A percentile compares a stretch with the other conserved stretches of the same genome.
Evolutionary conservation across 2,888 invertebrate species (phyloP).

Genomic region (Dynastes maya): DNA sequence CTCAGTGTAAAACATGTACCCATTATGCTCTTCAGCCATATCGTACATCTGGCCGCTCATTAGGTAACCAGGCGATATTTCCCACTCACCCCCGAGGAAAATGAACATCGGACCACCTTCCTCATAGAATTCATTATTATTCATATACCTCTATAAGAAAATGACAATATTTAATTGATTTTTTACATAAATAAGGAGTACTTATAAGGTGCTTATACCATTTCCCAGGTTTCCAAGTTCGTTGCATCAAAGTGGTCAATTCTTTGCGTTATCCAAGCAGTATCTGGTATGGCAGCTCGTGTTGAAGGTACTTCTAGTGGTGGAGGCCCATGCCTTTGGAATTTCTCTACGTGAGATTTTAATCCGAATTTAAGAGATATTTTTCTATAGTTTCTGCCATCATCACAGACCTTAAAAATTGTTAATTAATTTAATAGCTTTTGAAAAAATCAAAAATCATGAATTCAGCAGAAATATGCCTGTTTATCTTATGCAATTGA

Average conservation of each 20-base stretch:
- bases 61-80: constrained; percentile 75
- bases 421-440: background rate
- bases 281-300: background rate
- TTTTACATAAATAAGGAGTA: background rate
- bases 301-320: background rate
- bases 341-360: constrained; percentile 20
- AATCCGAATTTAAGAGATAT: background rate
- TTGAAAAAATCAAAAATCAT: too few relatives aligned
- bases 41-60: constrained; percentile 61
- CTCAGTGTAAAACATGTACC: constrained; percentile 82
- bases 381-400: background rate
- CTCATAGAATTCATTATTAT: constrained; percentile 70
- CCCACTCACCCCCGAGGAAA: constrained; percentile 85
- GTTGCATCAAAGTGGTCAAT: constrained; percentile 74
- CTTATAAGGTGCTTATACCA: constrained; percentile 68
- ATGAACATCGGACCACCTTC: constrained; percentile 77
- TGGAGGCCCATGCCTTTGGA: constrained; percentile 9
- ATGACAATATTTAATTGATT: background rate
- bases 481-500: too few relatives aligned
- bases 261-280: constrained; percentile 63
- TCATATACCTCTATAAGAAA: constrained; percentile 71
- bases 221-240: constrained; percentile 71
- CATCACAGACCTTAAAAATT: background rate
- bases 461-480: too few relatives aligned
- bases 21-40: constrained; percentile 74